Conservation (phyloP, 2,113 vertebrate genomes). For the Campylorhamphus procurvoides region DNA sequence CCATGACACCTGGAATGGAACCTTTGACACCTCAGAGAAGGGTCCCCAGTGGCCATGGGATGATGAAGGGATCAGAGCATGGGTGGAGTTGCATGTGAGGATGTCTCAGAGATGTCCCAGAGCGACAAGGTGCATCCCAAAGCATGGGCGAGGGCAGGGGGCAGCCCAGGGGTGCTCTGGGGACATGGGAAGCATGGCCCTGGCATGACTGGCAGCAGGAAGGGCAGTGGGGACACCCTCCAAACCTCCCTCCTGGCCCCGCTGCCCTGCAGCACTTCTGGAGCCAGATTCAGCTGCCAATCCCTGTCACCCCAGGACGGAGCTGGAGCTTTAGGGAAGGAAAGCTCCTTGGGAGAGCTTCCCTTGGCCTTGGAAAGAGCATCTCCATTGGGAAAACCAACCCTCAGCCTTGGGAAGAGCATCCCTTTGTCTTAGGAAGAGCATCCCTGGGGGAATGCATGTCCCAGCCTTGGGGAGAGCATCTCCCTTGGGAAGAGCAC, state of each 20-base stretch:
- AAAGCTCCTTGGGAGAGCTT: neutral
- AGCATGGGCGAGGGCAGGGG: neutral
- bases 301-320: accelerated
- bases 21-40: neutral
- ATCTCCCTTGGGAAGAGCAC: neutral
- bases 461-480: neutral
- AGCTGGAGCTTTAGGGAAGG: neutral
- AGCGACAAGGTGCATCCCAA: neutral
- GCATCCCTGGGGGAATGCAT: neutral
- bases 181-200: slow-evolving; percentile 16
- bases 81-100: neutral
- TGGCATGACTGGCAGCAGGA: slow-evolving; percentile 60
- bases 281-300: neutral
- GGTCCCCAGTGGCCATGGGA: neutral
- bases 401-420: neutral
- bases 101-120: neutral
- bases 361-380: neutral
- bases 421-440: neutral
- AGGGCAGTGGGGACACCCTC: neutral
- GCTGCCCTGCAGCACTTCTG: neutral
- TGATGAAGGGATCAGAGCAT: neutral
- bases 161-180: neutral
- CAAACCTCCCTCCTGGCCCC: neutral
- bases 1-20: neutral
- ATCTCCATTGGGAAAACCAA: neutral